Percentiles rank a stretch among this genome's conserved stretches.
These are phyloP conservation scores for Brachyrhaphis roseni DNA, from an alignment of 2,797 vertebrate species.

Conservation along the genomic window DNA sequence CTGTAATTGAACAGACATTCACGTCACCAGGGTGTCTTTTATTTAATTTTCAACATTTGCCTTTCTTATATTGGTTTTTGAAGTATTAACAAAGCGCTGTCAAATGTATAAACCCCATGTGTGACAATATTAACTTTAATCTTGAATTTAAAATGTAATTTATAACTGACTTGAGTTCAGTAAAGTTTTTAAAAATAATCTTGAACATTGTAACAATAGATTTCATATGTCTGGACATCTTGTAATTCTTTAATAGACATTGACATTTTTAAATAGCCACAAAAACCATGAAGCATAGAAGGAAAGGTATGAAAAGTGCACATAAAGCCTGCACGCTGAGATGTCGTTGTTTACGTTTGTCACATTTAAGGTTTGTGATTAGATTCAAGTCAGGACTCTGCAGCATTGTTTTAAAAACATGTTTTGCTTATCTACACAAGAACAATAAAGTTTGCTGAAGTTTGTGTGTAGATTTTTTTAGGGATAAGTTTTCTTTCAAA, in stretches of 20 bases:
- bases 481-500: not conserved
- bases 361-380: not conserved
- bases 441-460: not conserved
- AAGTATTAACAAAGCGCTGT: not conserved
- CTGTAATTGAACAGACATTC: not conserved
- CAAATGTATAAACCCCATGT: not conserved
- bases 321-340: not conserved
- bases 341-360: not conserved
- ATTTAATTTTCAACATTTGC: not conserved
- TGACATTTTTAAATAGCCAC: not conserved
- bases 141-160: not conserved
- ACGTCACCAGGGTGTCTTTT: not conserved
- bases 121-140: not conserved
- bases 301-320: not conserved
- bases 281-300: not conserved
- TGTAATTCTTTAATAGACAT: not conserved
- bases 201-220: not conserved
- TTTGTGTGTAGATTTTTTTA: not conserved
- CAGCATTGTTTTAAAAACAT: not conserved
- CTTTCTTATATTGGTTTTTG: not conserved
- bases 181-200: not conserved
- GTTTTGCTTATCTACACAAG: not conserved
- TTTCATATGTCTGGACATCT: not conserved
- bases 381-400: not conserved
- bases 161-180: not conserved